phyloP scores from a whole-genome alignment of 2,797 vertebrate species.

The Phylloscopus collybita region DNA sequence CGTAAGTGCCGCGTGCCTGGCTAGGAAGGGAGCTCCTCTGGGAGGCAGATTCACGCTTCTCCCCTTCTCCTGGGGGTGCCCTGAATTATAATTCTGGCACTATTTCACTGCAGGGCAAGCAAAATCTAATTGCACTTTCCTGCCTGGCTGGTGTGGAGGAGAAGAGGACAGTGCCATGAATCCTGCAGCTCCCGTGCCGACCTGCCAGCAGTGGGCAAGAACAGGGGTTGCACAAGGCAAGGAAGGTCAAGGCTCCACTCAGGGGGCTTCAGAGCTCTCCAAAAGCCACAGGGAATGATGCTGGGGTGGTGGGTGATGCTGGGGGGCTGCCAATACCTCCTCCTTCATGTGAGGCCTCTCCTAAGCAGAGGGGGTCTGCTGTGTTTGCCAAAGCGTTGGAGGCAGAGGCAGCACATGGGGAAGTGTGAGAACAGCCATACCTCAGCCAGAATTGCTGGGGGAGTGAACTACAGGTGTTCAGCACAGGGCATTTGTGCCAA shows the following conservation, averaged over 20 bases:
- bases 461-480: neutral
- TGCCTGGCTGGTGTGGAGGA: neutral
- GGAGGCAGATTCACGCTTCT: neutral
- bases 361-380: neutral
- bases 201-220: neutral
- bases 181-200: rapidly evolving
- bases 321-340: rapidly evolving
- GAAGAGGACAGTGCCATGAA: neutral
- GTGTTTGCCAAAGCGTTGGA: neutral
- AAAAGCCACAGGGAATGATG: neutral
- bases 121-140: neutral
- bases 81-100: neutral
- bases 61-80: neutral
- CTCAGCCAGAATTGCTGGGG: neutral
- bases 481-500: neutral
- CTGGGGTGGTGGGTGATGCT: neutral
- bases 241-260: neutral
- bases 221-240: neutral
- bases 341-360: neutral
- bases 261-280: neutral
- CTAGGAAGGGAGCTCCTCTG: neutral
- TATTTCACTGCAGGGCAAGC: neutral
- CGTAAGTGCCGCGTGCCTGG: neutral
- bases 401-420: rapidly evolving
- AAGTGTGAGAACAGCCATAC: neutral